Evolutionary conservation across 2,797 vertebrate genomes (phyloP).

Genomic region (Sebastes flavidus): DNA sequence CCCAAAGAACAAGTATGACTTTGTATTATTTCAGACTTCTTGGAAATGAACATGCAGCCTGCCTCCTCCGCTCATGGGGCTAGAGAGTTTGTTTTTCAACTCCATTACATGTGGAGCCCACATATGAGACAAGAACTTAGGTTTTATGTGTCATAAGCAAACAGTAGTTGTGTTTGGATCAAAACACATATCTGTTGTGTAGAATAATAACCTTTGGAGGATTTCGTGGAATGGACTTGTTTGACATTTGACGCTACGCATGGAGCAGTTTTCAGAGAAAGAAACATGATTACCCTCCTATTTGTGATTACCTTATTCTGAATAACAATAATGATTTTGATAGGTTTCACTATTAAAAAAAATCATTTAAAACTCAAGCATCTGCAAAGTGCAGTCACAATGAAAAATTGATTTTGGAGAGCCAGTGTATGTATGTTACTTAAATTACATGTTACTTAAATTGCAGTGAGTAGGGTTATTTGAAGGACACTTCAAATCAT

Average conservation of each 20-base stretch:
- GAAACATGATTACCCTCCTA: not conserved
- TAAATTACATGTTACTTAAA: not conserved
- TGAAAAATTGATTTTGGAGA: not conserved
- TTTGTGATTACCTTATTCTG: conserved; percentile 7
- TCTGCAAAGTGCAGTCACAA: not conserved
- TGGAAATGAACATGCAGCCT: conserved; percentile 20
- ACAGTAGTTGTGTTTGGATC: conserved; percentile 76
- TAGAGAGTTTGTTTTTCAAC: conserved; percentile 46
- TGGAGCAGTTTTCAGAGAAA: conserved; percentile 53
- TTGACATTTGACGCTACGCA: conserved; percentile 49
- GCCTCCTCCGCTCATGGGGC: not conserved
- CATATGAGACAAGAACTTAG: conserved; percentile 49
- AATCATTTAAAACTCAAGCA: not conserved
- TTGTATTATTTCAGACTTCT: not conserved
- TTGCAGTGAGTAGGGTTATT: not conserved
- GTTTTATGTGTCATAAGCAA: conserved; percentile 76
- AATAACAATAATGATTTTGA: not conserved
- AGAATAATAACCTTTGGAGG: conserved; percentile 60
- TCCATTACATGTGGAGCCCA: conserved; percentile 45
- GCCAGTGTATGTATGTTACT: not conserved
- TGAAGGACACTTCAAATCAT: conserved; percentile 15
- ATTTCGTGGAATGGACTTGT: conserved; percentile 68
- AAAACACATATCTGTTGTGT: conserved; percentile 75
- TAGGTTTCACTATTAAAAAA: not conserved
- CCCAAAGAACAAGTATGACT: not conserved